Base-by-base conservation (phyloP, 2,113 vertebrate species). In the Sinosuthora webbiana region DNA sequence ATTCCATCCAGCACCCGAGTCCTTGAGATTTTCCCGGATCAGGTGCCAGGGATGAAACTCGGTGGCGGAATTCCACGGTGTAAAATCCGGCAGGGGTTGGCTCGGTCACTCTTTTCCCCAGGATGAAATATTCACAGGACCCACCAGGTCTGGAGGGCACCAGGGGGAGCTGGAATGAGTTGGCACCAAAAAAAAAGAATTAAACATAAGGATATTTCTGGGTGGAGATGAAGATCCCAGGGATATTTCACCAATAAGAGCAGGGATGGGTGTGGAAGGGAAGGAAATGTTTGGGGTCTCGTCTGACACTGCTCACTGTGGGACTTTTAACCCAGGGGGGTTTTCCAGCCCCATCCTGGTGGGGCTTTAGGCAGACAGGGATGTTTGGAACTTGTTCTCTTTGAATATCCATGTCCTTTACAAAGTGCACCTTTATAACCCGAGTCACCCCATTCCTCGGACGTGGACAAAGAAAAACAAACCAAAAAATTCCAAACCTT, bases 361-460 rank as follows among this genome's bases (percentile, higher is more conserved):
- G n/a, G 20, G n/a, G 19, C 13, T 68, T 44, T 8, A n/a, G 35
- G 16, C 24, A 18, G 31, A 52, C 24, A 47, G 28, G 2, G 31
- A 23, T 2, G 1, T 14, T 70, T 23, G 47, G 30, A 45, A 27
- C 9, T 77, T 24, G 4, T 33, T 31, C 8, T 3, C 35, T 60
- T 44, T 11, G 16, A 47, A 30, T 6, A 24, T 63, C 31, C 21
- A 27, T 8, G 4, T 41, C 13, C 31, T 22, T 65, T 33, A 5
- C 1, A 0, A 5, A 53, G 28, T 17, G 10, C 11, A 10, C 2
- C 0, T 28, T 28, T 14, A 7, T 20, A 30, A 33, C 23, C 28
- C 11, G 9, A n/a, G 37, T 31, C 45, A 11, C 7, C 3, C 25
- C 2, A 0, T 49, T 20, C 37, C 20, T n/a, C 6, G 20, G 39